These are phyloP conservation scores for Elymnias hypermnestra DNA, from an alignment of 1,140 invertebrate species.

Conservation along the genomic window DNA sequence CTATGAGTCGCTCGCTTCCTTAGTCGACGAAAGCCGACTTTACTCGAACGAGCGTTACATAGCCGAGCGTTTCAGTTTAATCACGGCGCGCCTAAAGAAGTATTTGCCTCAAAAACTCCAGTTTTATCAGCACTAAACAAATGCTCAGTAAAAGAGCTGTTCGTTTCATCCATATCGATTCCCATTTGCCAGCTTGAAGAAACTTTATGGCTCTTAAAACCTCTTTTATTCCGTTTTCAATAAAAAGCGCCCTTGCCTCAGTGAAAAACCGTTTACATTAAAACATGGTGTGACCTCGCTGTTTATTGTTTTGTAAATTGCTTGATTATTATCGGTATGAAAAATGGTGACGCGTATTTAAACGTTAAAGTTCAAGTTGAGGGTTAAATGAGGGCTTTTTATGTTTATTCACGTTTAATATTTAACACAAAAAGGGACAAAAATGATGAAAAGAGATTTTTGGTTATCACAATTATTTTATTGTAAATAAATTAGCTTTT, in stretches of 20 bases:
- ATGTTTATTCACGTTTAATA: background rate
- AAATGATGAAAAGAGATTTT: no score
- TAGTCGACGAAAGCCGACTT: no score
- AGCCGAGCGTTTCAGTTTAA: no score
- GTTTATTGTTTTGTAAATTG: conserved; percentile 8
- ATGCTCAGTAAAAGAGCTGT: conserved; percentile 10
- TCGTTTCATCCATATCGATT: conserved; percentile 10
- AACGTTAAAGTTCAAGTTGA: background rate
- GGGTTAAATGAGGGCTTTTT: background rate
- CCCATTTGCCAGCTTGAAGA: conserved; percentile 8
- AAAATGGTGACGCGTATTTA: conserved; percentile 1
- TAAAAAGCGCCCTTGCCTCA: conserved; percentile 13
- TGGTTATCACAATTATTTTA: no score
- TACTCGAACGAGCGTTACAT: no score
- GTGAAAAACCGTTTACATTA: background rate
- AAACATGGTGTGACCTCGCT: conserved; percentile 8
- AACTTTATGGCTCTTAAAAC: conserved; percentile 11
- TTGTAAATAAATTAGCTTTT: no score
- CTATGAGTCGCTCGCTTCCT: no score
- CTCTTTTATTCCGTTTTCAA: conserved; percentile 11
- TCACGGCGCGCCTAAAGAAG: no score
- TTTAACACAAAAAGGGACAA: no score
- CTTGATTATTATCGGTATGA: conserved; percentile 3
- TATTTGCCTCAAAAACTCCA: no score
- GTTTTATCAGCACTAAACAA: conserved; percentile 1